phyloP scores from a whole-genome alignment of 2,888 invertebrate genomes.

The Gymnocheta viridis region DNA sequence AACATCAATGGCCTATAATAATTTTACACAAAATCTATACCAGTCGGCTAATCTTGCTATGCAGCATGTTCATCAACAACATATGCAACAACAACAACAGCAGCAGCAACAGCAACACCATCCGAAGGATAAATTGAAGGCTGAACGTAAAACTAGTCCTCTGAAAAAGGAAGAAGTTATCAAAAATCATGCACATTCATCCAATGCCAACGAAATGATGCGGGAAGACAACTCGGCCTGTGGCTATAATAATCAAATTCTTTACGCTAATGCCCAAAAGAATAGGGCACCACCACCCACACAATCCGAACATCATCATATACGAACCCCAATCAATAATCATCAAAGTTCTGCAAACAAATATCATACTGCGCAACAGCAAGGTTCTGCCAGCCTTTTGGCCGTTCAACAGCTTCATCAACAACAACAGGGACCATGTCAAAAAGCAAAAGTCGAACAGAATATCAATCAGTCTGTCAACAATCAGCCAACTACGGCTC shows the following conservation, averaged over 20 bases:
- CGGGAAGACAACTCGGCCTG: slow-evolving; percentile 55
- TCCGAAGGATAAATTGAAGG: slow-evolving; percentile 78
- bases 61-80: slow-evolving; percentile 80
- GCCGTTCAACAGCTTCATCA: slow-evolving; percentile 64
- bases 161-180: slow-evolving; percentile 78
- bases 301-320: slow-evolving; percentile 63
- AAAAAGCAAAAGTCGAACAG: slow-evolving; percentile 66
- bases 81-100: slow-evolving; percentile 74
- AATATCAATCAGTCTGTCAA: slow-evolving; percentile 51
- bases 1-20: slow-evolving; percentile 81
- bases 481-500: slow-evolving; percentile 24
- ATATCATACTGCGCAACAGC: slow-evolving; percentile 59
- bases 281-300: slow-evolving; percentile 30
- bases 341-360: slow-evolving; percentile 52
- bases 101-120: slow-evolving; percentile 71
- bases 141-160: slow-evolving; percentile 76
- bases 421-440: slow-evolving; percentile 73
- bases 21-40: slow-evolving; percentile 81
- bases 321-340: slow-evolving; percentile 56
- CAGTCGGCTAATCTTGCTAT: slow-evolving; percentile 80
- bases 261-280: slow-evolving; percentile 57
- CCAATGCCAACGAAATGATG: slow-evolving; percentile 49
- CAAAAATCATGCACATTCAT: slow-evolving; percentile 64
- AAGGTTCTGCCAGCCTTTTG: slow-evolving; percentile 42
- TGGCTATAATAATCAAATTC: slow-evolving; percentile 55